phyloP scores from a whole-genome alignment of 2,797 vertebrate species.

The Rhabdophis nuchalis region DNA sequence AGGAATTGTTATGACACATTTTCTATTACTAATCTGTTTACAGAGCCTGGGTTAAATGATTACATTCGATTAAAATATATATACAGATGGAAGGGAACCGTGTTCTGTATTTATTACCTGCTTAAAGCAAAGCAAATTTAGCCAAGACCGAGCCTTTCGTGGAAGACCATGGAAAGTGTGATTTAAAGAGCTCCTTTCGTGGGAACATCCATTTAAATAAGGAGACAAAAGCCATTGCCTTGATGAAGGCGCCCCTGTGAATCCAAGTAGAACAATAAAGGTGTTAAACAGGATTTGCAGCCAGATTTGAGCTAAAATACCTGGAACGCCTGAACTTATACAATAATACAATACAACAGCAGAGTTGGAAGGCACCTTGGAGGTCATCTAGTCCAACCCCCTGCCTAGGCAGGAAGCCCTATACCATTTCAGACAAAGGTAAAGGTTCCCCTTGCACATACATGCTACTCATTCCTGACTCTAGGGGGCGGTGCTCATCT shows the following conservation, averaged over 20 bases:
- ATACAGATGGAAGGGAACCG: slow-evolving; percentile 54
- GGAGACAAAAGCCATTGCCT: slow-evolving; percentile 34
- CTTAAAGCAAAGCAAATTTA: slow-evolving; percentile 61
- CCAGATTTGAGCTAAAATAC: slow-evolving; percentile 25
- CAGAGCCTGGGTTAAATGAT: slow-evolving; percentile 63
- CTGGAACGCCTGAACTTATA: background rate
- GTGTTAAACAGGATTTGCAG: slow-evolving; percentile 16
- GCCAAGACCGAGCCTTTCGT: slow-evolving; percentile 49
- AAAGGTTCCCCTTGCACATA: too few relatives aligned
- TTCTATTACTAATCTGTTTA: slow-evolving; percentile 66
- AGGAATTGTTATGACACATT: slow-evolving; percentile 67
- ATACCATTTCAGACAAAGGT: too few relatives aligned
- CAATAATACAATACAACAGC: background rate
- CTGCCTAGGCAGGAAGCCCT: too few relatives aligned
- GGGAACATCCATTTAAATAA: slow-evolving; percentile 53
- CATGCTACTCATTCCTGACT: too few relatives aligned
- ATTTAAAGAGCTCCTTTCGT: slow-evolving; percentile 45
- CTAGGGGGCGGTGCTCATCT: too few relatives aligned
- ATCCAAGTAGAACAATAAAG: slow-evolving; percentile 39
- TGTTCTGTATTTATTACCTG: slow-evolving; percentile 60
- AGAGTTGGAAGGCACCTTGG: too few relatives aligned
- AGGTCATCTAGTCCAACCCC: too few relatives aligned
- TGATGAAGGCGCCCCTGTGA: slow-evolving; percentile 14
- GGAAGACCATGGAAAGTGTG: slow-evolving; percentile 45
- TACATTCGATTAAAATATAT: slow-evolving; percentile 62